Evolutionary conservation across 2,797 vertebrate genomes (phyloP), one percentile per base, ranked within the genome.

Genomic region (Peromyscus attwateri): DNA sequence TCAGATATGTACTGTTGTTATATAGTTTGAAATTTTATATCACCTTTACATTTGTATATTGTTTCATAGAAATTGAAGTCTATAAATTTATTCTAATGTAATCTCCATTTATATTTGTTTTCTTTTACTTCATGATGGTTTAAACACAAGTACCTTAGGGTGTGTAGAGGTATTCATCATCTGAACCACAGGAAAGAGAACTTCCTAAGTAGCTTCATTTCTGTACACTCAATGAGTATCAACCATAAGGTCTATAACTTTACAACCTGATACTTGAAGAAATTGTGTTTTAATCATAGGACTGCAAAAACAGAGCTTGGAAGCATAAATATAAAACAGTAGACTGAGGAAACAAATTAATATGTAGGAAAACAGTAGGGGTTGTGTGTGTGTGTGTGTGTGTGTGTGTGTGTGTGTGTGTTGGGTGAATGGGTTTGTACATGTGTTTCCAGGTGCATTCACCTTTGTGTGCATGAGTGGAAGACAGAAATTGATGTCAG

Each of bases 81-180:
- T 27, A 31, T 49, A 31, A 52, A 89, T 49, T 52, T 73, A 87
- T 92, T 80, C 27, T 27, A 87, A 70, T 80, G 23, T 66, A 66
- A 1, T 14, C 40, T 87, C 75, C 66, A 34, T 89, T 83, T 94
- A n/a, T 60, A 76, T 7, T 40, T 75, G 19, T 71, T 79, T 62
- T 43, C 57, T 83, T 95, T 94, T 73, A 10, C 17, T 89, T 19
- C 81, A 13, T 87, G 75, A 81, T 73, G 97, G 98, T 89, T 97
- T 93, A 97, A 97, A 97, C 62, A 93, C 49, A 97, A 92, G 91
- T 94, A 64, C 89, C 90, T 89, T 17, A 87, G 34, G 71, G 1
- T 71, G 13, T 55, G 66, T 16, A 71, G 34, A 17, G 79, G 34
- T 40, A 97, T 95, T 97, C 80, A 71, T 71, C 62, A 91, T 96